Evolutionary conservation across 2,797 vertebrate genomes (phyloP).

Genomic region (Alfaro cultratus): DNA sequence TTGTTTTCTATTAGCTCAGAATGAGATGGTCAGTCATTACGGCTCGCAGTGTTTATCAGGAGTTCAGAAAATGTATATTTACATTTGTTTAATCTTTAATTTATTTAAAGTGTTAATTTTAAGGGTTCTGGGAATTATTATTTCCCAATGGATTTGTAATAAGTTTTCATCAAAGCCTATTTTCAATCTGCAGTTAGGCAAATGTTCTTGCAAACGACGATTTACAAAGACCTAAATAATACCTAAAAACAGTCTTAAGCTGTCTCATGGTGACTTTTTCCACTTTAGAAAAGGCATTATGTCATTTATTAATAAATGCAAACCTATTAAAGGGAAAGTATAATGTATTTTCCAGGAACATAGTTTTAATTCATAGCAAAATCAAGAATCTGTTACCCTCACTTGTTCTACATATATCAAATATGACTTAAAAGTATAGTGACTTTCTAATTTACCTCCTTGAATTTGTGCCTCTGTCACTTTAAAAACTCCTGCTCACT

Average conservation of each 20-base stretch:
- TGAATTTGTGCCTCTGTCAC: too few relatives aligned
- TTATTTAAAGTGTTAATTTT: background rate
- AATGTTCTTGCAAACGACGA: background rate
- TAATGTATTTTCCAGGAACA: too few relatives aligned
- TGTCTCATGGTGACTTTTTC: background rate
- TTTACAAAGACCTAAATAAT: background rate
- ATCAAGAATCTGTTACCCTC: too few relatives aligned
- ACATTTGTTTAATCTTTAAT: background rate
- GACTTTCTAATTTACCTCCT: too few relatives aligned
- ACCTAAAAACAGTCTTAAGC: background rate
- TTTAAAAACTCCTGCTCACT: too few relatives aligned
- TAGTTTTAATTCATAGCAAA: too few relatives aligned
- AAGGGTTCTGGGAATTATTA: background rate
- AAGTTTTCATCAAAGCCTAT: background rate
- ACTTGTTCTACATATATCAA: too few relatives aligned
- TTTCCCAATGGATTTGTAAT: background rate
- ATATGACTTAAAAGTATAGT: too few relatives aligned
- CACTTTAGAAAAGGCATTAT: background rate
- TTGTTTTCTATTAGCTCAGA: slow-evolving; percentile 8
- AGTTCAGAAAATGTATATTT: background rate
- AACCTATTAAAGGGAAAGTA: background rate
- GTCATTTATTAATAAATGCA: background rate
- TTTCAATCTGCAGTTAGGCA: background rate
- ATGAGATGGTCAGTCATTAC: background rate
- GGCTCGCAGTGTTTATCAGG: background rate